These are phyloP conservation scores for Glossosoma conforme DNA, from an alignment of 1,140 invertebrate species.

Conservation along the genomic window DNA sequence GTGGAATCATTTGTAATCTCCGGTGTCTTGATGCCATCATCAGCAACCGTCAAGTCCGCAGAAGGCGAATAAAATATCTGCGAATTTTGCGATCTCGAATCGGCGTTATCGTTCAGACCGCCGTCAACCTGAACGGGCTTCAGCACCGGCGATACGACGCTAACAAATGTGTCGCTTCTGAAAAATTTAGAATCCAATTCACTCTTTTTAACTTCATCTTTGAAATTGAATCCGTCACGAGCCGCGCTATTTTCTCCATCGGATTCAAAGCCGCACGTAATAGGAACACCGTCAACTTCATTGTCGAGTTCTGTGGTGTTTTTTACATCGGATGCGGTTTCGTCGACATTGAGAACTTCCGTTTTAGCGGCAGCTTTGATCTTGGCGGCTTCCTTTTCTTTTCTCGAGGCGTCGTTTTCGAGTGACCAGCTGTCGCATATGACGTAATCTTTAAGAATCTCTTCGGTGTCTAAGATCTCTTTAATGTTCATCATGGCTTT, in stretches of 20 bases:
- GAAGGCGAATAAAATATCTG: not conserved
- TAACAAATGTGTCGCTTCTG: not conserved
- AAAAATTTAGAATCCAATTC: too few relatives aligned
- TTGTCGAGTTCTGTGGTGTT: too few relatives aligned
- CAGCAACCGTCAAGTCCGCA: not conserved
- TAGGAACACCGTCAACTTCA: too few relatives aligned
- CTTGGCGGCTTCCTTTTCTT: not conserved
- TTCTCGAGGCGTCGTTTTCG: slow-evolving; percentile 36
- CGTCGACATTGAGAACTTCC: not conserved
- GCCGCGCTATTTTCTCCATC: too few relatives aligned
- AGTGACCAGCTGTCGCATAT: slow-evolving; percentile 48
- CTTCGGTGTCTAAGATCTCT: slow-evolving; percentile 38
- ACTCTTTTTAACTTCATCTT: too few relatives aligned
- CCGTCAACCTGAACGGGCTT: too few relatives aligned
- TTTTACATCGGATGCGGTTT: too few relatives aligned
- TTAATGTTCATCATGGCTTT: slow-evolving; percentile 24
- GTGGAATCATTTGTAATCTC: not conserved
- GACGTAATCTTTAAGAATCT: slow-evolving; percentile 42
- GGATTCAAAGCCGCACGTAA: too few relatives aligned
- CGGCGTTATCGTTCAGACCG: too few relatives aligned
- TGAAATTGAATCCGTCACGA: too few relatives aligned
- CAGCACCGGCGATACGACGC: not conserved
- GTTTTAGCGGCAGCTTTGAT: not conserved
- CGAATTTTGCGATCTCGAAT: too few relatives aligned
- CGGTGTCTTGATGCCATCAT: not conserved